Evolutionary conservation across 2,797 vertebrate species (phyloP), one percentile per base, ranked within the genome.

Genomic region (Enteromius afrohamiltoni): DNA sequence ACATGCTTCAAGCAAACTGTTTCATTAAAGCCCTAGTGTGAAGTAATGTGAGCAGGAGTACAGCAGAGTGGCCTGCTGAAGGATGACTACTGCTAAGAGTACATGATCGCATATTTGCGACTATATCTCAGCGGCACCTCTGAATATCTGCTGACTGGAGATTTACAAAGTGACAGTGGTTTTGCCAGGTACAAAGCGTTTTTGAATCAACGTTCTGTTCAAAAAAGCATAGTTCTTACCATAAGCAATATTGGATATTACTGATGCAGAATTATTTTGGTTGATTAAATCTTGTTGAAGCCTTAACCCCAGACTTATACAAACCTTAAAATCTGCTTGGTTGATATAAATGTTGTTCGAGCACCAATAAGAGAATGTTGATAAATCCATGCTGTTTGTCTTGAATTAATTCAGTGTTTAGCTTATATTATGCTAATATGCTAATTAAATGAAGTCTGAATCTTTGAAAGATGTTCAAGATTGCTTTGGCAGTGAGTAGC

Each of bases 11-110:
- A 71, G 40, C 73, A 78, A 76, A 85, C 77, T 31, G 68, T 83
- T 77, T 75, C 53, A 83, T 83, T 85, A 70, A 71, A 87, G 60
- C 23, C 53, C 37, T 74, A 82, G 77, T 81, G 68, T 75, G 75
- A 77, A 82, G 67, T 73, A 21, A 45, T 45, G 29, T 8, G 17
- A 14, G 45, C 40, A 76, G 31, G 14, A 69, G 47, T 55, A 69
- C 49, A 69, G 34, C 31, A 55, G 34, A 68, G 47, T 55, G 23
- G 62, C 62, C 64, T 51, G 47, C 40, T 64, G 42, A 49, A 34
- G 60, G 69, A 74, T 60, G 47, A 37, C 40, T 60, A 19, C 53
- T 74, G 21, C 70, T 51, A 51, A 65, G 45, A 80, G 40, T 23
- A 82, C 58, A 83, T 76, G 71, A 26, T 77, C 60, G 55, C 31